Percentiles rank a stretch among this genome's conserved stretches.
Conservation (phyloP, 2,888 invertebrate species). For the Alsophila aescularia region DNA sequence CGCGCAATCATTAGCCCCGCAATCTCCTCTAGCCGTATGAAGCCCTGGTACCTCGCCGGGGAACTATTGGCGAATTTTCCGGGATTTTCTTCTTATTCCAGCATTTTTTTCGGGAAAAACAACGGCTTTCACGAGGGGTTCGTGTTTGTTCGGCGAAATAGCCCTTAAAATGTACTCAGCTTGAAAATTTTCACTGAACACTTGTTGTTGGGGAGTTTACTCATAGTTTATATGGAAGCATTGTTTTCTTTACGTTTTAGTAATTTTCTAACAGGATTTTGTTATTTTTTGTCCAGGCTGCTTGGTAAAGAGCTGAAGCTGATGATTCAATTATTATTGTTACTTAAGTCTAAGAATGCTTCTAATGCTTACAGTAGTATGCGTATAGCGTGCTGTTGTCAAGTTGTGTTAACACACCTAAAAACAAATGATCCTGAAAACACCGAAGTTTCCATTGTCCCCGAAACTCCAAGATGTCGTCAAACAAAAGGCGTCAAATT, state of each 20-base stretch:
- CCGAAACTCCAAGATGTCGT: conserved; percentile 22
- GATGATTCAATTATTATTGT: too few species aligned
- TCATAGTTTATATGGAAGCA: not conserved
- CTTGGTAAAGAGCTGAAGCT: too few species aligned
- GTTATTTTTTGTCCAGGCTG: too few species aligned
- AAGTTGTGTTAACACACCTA: not conserved
- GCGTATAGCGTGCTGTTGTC: not conserved
- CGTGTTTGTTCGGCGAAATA: conserved; percentile 40
- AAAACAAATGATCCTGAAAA: conserved; percentile 19
- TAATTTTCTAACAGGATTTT: not conserved
- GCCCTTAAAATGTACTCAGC: conserved; percentile 16
- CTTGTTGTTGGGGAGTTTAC: conserved; percentile 15
- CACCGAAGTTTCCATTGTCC: conserved; percentile 24
- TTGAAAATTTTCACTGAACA: conserved; percentile 14
- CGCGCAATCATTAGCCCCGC: conserved; percentile 75
- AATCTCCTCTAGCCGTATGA: conserved; percentile 68
- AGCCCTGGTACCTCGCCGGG: conserved; percentile 57
- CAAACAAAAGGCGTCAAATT: conserved; percentile 42
- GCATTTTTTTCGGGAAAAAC: conserved; percentile 30
- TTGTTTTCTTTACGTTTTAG: conserved; percentile 2
- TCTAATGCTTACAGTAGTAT: too few species aligned
- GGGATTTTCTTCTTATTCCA: conserved; percentile 61
- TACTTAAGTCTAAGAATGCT: too few species aligned
- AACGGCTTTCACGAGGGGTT: conserved; percentile 5
- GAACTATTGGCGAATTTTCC: conserved; percentile 73